phyloP scores from a whole-genome alignment of 2,113 vertebrate genomes.

The Gambusia affinis region DNA sequence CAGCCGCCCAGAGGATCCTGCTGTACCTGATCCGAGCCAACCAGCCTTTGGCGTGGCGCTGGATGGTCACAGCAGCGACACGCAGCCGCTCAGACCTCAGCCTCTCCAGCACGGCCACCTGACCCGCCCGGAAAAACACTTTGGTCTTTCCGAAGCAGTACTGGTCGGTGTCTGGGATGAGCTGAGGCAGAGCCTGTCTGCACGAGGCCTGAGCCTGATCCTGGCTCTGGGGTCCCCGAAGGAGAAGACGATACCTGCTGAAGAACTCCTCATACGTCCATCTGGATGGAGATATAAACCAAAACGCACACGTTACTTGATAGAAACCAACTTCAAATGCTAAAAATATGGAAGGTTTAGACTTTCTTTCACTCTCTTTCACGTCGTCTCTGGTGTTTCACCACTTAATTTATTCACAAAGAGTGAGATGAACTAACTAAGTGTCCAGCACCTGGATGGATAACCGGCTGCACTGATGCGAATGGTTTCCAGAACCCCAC shows the following conservation, averaged over 20 bases:
- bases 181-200: constrained; percentile 61
- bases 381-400: background rate
- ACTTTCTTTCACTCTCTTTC: background rate
- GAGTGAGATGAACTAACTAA: background rate
- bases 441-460: constrained; percentile 78
- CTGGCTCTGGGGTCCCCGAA: constrained; percentile 44
- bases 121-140: constrained; percentile 80
- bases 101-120: constrained; percentile 81
- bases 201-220: constrained; percentile 57
- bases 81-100: constrained; percentile 71
- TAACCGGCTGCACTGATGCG: constrained; percentile 84
- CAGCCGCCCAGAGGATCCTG: constrained; percentile 20
- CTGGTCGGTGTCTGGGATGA: constrained; percentile 75
- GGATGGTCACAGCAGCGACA: constrained; percentile 74
- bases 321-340: background rate
- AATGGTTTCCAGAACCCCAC: constrained; percentile 84
- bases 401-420: background rate
- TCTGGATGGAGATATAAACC: constrained; percentile 46
- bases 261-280: constrained; percentile 82
- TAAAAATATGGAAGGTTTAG: background rate
- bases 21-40: constrained; percentile 61
- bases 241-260: constrained; percentile 76
- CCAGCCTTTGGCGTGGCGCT: constrained; percentile 80
- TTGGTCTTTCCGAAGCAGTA: constrained; percentile 80
- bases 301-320: background rate